Evolutionary conservation across 1,140 invertebrate species (phyloP).

Genomic region (Formica selysi): DNA sequence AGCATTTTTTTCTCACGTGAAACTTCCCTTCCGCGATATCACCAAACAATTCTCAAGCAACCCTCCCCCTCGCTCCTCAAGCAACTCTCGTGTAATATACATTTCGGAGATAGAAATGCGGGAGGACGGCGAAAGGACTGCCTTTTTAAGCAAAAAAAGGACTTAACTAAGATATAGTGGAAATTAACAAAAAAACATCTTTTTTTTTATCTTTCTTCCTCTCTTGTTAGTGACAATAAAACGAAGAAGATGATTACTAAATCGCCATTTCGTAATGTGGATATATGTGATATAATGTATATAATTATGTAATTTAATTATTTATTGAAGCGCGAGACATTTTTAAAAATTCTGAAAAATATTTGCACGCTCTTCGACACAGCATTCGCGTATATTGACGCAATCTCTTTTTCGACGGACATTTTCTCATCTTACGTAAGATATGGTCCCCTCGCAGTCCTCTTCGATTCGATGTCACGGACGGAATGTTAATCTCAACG

Average conservation of each 20-base stretch:
- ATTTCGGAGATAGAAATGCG: conserved; percentile 14
- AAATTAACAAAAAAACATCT: neutral
- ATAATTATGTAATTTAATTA: neutral
- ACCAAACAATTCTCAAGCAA: conserved; percentile 45
- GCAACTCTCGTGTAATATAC: neutral
- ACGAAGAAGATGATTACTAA: neutral
- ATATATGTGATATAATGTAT: neutral
- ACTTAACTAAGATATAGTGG: neutral
- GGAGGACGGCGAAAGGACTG: conserved; percentile 24
- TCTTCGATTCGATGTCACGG: conserved; percentile 11
- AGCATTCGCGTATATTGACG: neutral
- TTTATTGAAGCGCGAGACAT: conserved; percentile 6
- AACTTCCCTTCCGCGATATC: conserved; percentile 44
- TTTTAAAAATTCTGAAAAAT: neutral
- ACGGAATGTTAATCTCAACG: conserved; percentile 23
- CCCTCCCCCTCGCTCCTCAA: neutral
- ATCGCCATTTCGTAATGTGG: neutral
- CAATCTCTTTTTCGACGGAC: neutral
- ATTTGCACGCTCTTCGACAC: neutral
- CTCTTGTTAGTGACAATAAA: neutral
- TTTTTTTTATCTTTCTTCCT: no score
- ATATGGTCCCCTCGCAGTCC: conserved; percentile 20
- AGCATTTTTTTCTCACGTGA: conserved; percentile 7
- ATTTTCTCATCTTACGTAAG: neutral
- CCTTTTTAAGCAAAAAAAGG: neutral